Conservation (phyloP, 2,888 invertebrate species). For the Microctonus hyperodae region DNA sequence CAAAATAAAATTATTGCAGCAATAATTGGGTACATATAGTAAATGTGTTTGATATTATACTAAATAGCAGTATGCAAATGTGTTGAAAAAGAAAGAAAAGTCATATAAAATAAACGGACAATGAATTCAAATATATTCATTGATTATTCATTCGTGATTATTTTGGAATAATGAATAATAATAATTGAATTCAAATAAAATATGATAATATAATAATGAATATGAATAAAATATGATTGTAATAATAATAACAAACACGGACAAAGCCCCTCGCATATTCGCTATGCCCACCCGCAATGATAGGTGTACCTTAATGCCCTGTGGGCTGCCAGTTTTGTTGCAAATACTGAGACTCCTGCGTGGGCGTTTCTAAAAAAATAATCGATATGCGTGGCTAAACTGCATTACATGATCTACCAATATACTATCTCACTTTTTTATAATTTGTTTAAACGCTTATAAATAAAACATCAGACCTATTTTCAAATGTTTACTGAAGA, state of each 20-base stretch:
- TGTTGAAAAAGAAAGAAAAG: neutral
- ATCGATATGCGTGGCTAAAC: constrained; percentile 45
- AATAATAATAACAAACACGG: constrained; percentile 27
- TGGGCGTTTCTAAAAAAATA: constrained; percentile 67
- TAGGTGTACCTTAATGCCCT: constrained; percentile 67
- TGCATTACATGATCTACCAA: constrained; percentile 22
- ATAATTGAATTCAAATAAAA: neutral
- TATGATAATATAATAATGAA: constrained; percentile 22
- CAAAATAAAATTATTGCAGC: neutral
- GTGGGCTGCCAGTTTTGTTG: constrained; percentile 66
- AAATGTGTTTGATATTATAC: neutral
- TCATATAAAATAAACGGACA: neutral
- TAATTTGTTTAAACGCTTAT: neutral
- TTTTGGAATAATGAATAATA: too few species aligned
- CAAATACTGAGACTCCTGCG: constrained; percentile 67
- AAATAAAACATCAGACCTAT: too few species aligned
- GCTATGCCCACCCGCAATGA: constrained; percentile 28
- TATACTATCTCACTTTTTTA: constrained; percentile 24
- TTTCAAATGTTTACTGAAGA: too few species aligned
- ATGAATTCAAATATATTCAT: too few species aligned
- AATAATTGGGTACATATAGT: neutral
- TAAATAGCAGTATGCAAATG: neutral
- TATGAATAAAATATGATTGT: constrained; percentile 42
- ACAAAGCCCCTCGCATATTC: constrained; percentile 10
- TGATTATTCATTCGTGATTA: too few species aligned